phyloP scores from a whole-genome alignment of 2,113 vertebrate species.

The Gadus macrocephalus region DNA sequence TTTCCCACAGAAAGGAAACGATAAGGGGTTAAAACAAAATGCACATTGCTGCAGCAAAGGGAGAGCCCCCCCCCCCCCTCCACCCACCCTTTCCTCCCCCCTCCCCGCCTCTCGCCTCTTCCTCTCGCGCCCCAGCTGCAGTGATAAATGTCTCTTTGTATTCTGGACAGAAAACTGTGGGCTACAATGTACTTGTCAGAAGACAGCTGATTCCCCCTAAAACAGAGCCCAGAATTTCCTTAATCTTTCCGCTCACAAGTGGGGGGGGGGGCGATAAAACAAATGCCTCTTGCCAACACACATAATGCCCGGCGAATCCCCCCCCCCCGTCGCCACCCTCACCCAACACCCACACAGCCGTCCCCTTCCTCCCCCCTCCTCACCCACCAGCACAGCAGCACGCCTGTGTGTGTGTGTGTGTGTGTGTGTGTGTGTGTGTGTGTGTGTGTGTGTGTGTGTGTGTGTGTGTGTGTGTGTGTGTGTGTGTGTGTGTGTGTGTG shows the following conservation, averaged over 20 bases:
- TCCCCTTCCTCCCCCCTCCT: too few relatives aligned
- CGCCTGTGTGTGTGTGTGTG: constrained; percentile 5
- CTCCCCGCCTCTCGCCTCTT: constrained; percentile 18
- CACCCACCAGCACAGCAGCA: too few relatives aligned
- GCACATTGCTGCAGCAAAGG: constrained; percentile 50
- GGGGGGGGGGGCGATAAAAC: constrained; percentile 50
- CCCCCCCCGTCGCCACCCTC: background rate
- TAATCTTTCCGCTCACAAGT: constrained; percentile 59
- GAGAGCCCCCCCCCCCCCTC: constrained; percentile 20
- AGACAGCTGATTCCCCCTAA: constrained; percentile 67
- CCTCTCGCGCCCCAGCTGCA: constrained; percentile 65
- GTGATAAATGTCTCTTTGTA: constrained; percentile 76
- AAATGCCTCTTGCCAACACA: constrained; percentile 51
- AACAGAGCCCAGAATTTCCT: constrained; percentile 58
- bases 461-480: too few relatives aligned
- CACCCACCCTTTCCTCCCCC: constrained; percentile 28
- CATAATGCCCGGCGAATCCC: constrained; percentile 44
- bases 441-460: constrained; percentile 21
- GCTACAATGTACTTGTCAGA: constrained; percentile 69
- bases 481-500: constrained; percentile 4
- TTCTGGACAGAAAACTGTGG: constrained; percentile 67
- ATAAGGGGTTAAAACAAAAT: constrained; percentile 59
- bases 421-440: constrained; percentile 4
- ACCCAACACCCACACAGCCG: too few relatives aligned
- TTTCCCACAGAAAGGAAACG: constrained; percentile 56